phyloP scores from a whole-genome alignment of 92 coral and sea anemone genomes.

The Porites divaricata region DNA sequence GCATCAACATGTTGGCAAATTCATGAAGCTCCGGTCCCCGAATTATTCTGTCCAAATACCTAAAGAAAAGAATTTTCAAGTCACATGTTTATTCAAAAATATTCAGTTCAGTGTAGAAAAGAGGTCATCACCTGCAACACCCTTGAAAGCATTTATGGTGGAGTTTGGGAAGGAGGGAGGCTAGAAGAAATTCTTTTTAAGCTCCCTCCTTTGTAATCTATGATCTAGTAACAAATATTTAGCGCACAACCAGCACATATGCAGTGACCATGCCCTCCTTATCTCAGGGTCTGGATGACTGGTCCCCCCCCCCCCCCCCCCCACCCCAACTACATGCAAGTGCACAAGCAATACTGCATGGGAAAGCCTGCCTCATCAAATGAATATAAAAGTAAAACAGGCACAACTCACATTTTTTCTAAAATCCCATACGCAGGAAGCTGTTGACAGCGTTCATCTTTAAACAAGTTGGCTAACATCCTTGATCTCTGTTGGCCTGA shows the following conservation, averaged over 20 bases:
- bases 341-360: not conserved
- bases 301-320: too few relatives aligned
- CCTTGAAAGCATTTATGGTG: too few relatives aligned
- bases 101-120: too few relatives aligned
- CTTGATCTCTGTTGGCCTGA: conserved; percentile 98
- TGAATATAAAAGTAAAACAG: not conserved
- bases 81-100: not conserved
- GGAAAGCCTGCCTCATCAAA: not conserved
- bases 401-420: conserved; percentile 84
- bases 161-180: too few relatives aligned
- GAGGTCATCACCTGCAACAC: too few relatives aligned
- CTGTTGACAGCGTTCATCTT: conserved; percentile 98
- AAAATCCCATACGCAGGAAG: conserved; percentile 96
- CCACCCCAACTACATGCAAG: too few relatives aligned
- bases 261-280: too few relatives aligned
- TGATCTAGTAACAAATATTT: too few relatives aligned
- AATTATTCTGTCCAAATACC: conserved; percentile 98
- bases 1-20: conserved; percentile 89
- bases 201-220: too few relatives aligned
- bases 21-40: conserved; percentile 98
- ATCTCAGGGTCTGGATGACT: too few relatives aligned
- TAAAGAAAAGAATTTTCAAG: conserved; percentile 16
- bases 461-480: conserved; percentile 92
- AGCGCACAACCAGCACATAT: too few relatives aligned
- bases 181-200: too few relatives aligned